phyloP scores from a whole-genome alignment of 1,140 invertebrate species.

The Temnothorax curvispinosus region DNA sequence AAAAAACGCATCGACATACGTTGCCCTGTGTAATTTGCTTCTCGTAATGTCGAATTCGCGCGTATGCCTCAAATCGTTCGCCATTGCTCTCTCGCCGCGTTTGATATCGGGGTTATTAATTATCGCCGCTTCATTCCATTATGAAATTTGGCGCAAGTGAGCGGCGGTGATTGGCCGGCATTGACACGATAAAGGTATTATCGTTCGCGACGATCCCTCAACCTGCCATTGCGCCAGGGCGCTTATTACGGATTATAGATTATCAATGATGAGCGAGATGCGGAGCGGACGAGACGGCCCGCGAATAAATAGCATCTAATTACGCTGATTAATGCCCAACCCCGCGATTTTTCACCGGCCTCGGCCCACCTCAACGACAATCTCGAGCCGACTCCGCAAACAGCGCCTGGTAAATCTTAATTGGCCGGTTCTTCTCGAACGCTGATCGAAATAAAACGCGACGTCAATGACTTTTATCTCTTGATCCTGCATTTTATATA shows the following conservation, averaged over 20 bases:
- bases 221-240: constrained; percentile 79
- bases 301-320: constrained; percentile 84
- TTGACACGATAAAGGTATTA: constrained; percentile 58
- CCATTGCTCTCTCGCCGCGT: not conserved
- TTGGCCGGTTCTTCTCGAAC: constrained; percentile 11
- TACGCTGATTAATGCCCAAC: constrained; percentile 81
- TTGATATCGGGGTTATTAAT: constrained; percentile 37
- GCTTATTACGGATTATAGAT: constrained; percentile 84
- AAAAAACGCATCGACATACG: not conserved
- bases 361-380: constrained; percentile 55
- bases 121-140: constrained; percentile 41
- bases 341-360: constrained; percentile 76
- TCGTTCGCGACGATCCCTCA: constrained; percentile 76
- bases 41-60: not conserved
- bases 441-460: constrained; percentile 23
- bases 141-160: constrained; percentile 47
- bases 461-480: not conserved
- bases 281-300: constrained; percentile 9
- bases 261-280: constrained; percentile 83
- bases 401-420: constrained; percentile 63
- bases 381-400: constrained; percentile 43
- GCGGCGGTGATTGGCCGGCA: constrained; percentile 30
- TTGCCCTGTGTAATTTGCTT: not conserved
- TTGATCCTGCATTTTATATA: not conserved
- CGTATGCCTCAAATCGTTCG: not conserved